These are phyloP conservation scores for Iguana delicatissima DNA, from an alignment of 2,797 vertebrate species.

Conservation along the genomic window DNA sequence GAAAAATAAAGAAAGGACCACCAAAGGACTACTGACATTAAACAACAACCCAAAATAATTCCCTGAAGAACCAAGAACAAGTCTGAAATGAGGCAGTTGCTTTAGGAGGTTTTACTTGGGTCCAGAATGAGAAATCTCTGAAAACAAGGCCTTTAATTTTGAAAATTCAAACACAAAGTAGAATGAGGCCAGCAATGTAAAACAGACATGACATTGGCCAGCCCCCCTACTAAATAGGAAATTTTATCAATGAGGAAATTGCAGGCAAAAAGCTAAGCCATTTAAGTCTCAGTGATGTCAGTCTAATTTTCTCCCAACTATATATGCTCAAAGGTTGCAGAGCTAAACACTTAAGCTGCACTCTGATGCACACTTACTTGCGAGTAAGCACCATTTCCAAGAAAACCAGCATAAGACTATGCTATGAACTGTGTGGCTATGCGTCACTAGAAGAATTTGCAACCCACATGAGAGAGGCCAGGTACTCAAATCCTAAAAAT, in stretches of 20 bases:
- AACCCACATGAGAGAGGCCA: background rate
- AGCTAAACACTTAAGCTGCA: background rate
- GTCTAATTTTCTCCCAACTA: conserved; percentile 3
- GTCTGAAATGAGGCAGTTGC: background rate
- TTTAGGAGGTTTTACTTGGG: background rate
- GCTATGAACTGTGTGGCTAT: background rate
- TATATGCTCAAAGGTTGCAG: background rate
- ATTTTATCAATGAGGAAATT: background rate
- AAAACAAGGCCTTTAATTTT: background rate
- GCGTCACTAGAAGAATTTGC: background rate
- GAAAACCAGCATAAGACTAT: background rate
- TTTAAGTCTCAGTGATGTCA: background rate
- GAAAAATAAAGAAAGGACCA: background rate
- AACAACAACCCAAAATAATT: background rate
- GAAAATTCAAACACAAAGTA: background rate
- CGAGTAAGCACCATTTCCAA: background rate
- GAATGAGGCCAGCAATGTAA: background rate
- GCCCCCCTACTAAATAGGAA: background rate
- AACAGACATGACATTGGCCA: background rate
- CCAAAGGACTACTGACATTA: background rate
- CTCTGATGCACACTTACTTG: background rate
- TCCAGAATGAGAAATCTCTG: background rate
- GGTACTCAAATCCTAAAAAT: background rate
- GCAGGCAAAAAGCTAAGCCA: background rate
- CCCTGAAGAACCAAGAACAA: background rate